Percentiles rank a stretch among this genome's conserved stretches.
Conservation (phyloP, 2,113 vertebrate genomes). For the human (Homo sapiens) region GRCh38 chr13:58580501-58581000, state of each 20-base stretch:
- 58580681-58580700: slow-evolving; percentile 61
- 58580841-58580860: not conserved
- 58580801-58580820: slow-evolving; percentile 3
- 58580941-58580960: not conserved
- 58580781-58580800: slow-evolving; percentile 45
- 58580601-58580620: slow-evolving; percentile 63
- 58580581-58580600: slow-evolving; percentile 72
- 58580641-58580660: slow-evolving; percentile 62
- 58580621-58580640: slow-evolving; percentile 73
- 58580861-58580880: slow-evolving; percentile 47
- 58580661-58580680: slow-evolving; percentile 71
- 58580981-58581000: slow-evolving; percentile 4
- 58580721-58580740: slow-evolving; percentile 64
- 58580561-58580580: slow-evolving; percentile 72
- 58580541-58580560: slow-evolving; percentile 59
- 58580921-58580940: not conserved
- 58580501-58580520: slow-evolving; percentile 34
- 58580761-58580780: slow-evolving; percentile 47
- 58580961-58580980: not conserved
- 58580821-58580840: slow-evolving; percentile 56
- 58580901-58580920: not conserved
- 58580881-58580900: slow-evolving; percentile 57
- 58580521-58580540: slow-evolving; percentile 23
- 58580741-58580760: slow-evolving; percentile 46
- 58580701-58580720: slow-evolving; percentile 36